Conservation (phyloP, 37 sponge, comb jelly and placozoan species). For the Halisarca cf. caerulea region DNA sequence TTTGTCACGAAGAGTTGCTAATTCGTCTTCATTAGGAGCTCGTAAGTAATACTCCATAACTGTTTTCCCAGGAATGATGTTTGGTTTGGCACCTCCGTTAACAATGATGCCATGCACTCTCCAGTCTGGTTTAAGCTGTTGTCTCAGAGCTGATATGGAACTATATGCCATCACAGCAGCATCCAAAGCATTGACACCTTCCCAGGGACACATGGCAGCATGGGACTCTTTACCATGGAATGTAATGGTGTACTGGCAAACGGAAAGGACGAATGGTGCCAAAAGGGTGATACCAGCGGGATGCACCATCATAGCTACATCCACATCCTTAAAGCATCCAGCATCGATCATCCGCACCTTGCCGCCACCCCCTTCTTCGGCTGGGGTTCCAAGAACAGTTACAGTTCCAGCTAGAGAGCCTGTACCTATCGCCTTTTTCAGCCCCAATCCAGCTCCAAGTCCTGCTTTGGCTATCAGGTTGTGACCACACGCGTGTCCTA, state of each 20-base stretch:
- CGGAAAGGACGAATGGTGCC: not conserved
- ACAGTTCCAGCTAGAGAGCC: constrained; percentile 45
- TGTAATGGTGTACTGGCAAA: not conserved
- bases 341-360: constrained; percentile 74
- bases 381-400: constrained; percentile 89
- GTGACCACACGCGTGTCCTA: constrained; percentile 97
- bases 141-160: constrained; percentile 74
- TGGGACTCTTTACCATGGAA: constrained; percentile 81
- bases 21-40: constrained; percentile 44
- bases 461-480: constrained; percentile 95
- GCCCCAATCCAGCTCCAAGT: constrained; percentile 82
- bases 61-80: constrained; percentile 72
- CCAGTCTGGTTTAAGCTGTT: constrained; percentile 83
- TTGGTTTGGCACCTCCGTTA: constrained; percentile 66
- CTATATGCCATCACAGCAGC: constrained; percentile 87
- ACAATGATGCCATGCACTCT: constrained; percentile 76
- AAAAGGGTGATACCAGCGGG: not conserved
- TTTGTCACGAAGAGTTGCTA: constrained; percentile 32
- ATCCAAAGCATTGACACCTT: constrained; percentile 85
- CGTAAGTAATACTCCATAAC: constrained; percentile 57
- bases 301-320: constrained; percentile 53
- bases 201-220: constrained; percentile 86
- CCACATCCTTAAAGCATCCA: constrained; percentile 76
- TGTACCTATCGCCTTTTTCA: constrained; percentile 76
- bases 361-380: constrained; percentile 89